Evolutionary conservation across 2,113 vertebrate species (phyloP).

Genomic region (Pao palembangensis): DNA sequence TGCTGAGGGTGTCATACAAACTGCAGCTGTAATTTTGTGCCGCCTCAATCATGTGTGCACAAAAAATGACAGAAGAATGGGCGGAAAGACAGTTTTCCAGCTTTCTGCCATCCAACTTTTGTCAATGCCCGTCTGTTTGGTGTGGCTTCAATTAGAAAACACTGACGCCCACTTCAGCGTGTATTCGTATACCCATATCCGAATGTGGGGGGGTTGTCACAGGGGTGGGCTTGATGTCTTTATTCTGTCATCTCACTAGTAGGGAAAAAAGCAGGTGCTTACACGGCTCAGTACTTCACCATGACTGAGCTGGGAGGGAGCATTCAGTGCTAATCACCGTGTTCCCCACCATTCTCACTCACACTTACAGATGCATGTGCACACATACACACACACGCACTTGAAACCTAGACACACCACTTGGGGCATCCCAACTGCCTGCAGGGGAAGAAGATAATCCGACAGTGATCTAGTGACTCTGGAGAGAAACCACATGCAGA

Average conservation of each 20-base stretch:
- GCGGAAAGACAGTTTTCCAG: no score
- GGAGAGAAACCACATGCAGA: conserved; percentile 42
- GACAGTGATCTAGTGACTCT: conserved; percentile 72
- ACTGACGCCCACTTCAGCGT: neutral
- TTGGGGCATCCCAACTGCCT: conserved; percentile 59
- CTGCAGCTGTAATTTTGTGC: conserved; percentile 28
- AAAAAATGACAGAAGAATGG: neutral
- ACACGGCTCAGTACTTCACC: conserved; percentile 55
- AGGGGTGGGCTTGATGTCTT: conserved; percentile 60
- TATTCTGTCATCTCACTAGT: conserved; percentile 46
- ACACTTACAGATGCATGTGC: conserved; percentile 21
- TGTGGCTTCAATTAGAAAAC: no score
- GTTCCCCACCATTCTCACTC: conserved; percentile 40
- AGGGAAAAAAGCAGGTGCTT: conserved; percentile 49
- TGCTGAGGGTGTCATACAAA: conserved; percentile 52
- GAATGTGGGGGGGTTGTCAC: neutral
- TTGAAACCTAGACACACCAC: conserved; percentile 11
- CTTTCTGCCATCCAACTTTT: no score
- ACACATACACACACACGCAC: conserved; percentile 15
- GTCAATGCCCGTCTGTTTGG: no score
- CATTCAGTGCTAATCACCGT: conserved; percentile 63
- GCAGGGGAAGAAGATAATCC: conserved; percentile 67
- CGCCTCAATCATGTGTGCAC: conserved; percentile 12
- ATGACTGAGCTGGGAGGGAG: conserved; percentile 55
- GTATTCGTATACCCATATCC: conserved; percentile 14